Evolutionary conservation across 2,797 vertebrate genomes (phyloP).

Genomic region (Sebastes diploproa): DNA sequence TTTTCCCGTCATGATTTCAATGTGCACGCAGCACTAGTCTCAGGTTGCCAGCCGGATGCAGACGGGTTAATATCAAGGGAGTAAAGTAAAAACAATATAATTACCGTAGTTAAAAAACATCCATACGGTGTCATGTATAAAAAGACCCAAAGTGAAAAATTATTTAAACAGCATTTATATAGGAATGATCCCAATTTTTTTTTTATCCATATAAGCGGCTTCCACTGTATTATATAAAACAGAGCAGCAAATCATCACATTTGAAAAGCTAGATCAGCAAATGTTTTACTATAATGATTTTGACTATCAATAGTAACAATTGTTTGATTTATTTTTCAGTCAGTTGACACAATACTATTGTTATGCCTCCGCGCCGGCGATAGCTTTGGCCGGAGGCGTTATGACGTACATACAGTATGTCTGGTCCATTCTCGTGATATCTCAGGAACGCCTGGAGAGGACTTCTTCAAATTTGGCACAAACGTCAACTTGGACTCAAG

Average conservation of each 20-base stretch:
- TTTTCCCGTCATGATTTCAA: not conserved
- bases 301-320: not conserved
- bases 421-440: no score
- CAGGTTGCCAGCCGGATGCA: not conserved
- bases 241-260: not conserved
- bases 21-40: not conserved
- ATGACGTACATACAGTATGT: no score
- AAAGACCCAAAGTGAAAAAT: no score
- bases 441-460: no score
- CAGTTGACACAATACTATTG: not conserved
- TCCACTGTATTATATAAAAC: not conserved
- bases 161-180: no score
- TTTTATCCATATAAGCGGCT: not conserved
- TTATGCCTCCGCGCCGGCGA: no score
- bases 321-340: not conserved
- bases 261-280: conserved; percentile 14
- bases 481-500: no score
- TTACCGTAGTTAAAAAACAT: not conserved
- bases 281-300: not conserved
- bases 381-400: no score
- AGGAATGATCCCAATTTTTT: not conserved
- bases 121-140: no score
- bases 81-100: not conserved
- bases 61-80: not conserved
- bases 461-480: no score